Conservation (phyloP, 2,888 invertebrate genomes). For the Cataglyphis livida region DNA sequence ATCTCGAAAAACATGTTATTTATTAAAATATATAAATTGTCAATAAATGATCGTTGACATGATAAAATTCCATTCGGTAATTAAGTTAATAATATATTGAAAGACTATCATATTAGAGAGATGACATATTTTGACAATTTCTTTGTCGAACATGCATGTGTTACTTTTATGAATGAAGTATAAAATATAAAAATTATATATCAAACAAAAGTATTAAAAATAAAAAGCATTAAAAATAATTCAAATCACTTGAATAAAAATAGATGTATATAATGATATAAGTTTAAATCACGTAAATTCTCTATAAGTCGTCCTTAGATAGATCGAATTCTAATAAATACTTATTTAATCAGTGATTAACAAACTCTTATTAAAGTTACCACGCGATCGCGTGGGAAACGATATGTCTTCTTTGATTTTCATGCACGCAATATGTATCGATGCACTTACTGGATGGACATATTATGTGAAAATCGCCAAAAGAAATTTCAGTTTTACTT, state of each 20-base stretch:
- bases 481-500: neutral
- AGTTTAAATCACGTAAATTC: neutral
- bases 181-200: neutral
- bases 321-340: neutral
- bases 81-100: neutral
- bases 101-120: neutral
- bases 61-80: neutral
- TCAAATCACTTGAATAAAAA: neutral
- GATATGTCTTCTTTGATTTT: slow-evolving; percentile 29
- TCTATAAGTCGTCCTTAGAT: neutral
- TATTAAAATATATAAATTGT: slow-evolving; percentile 19
- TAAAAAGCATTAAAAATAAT: neutral
- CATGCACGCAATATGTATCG: slow-evolving; percentile 9
- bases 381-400: slow-evolving; percentile 56
- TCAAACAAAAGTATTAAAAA: neutral
- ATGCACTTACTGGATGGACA: neutral
- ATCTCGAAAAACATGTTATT: neutral
- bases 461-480: neutral
- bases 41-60: neutral
- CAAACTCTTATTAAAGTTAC: neutral
- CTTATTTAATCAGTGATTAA: slow-evolving; percentile 11
- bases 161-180: neutral
- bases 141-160: neutral
- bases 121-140: neutral
- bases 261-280: neutral